These are phyloP conservation scores for Hypsopygia costalis DNA, from an alignment of 2,888 invertebrate species.

Conservation along the genomic window DNA sequence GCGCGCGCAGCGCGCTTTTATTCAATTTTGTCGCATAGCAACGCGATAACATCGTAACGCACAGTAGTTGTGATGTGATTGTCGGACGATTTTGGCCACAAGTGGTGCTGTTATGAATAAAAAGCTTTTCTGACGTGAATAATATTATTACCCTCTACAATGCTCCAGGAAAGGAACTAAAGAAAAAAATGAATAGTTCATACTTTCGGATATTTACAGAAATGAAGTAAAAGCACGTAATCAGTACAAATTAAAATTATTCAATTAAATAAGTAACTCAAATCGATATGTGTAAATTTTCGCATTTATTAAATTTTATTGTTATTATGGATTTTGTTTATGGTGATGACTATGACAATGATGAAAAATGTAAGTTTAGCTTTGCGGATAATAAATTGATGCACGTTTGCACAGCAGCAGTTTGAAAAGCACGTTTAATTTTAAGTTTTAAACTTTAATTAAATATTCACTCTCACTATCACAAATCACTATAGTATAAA, in stretches of 20 bases:
- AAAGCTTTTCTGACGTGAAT: background rate
- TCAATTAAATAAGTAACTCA: constrained; percentile 18
- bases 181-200: background rate
- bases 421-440: too few relatives aligned
- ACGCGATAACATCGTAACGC: constrained; percentile 44
- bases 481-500: too few relatives aligned
- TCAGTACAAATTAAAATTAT: background rate
- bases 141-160: background rate
- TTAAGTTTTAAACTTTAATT: too few relatives aligned
- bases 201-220: constrained; percentile 10
- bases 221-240: background rate
- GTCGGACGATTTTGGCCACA: constrained; percentile 34
- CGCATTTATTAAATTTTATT: constrained; percentile 9
- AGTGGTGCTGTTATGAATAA: constrained; percentile 20
- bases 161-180: background rate
- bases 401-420: too few relatives aligned
- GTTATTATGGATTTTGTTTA: constrained; percentile 29
- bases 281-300: constrained; percentile 31
- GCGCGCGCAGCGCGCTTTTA: constrained; percentile 48
- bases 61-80: constrained; percentile 37
- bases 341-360: constrained; percentile 50
- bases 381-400: too few relatives aligned
- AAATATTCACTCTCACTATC: too few relatives aligned
- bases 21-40: constrained; percentile 72
- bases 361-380: constrained; percentile 48